These are phyloP conservation scores for Drosophila birchii DNA, from an alignment of 2,888 invertebrate species.

Conservation along the genomic window DNA sequence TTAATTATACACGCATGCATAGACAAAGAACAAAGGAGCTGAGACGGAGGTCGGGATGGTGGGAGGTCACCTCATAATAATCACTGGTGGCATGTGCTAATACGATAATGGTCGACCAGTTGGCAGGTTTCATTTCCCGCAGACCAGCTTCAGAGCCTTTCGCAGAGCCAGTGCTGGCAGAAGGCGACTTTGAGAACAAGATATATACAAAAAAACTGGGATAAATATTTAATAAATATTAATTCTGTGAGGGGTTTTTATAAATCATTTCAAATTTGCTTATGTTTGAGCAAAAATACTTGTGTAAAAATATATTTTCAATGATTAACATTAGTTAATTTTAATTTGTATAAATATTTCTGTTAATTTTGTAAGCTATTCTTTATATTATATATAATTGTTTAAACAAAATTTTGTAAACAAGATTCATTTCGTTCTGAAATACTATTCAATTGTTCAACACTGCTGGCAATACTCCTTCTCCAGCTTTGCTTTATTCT, in stretches of 20 bases:
- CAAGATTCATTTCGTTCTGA: background rate
- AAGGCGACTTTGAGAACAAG: too few species aligned
- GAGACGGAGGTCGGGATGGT: background rate
- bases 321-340: background rate
- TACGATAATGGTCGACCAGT: constrained; percentile 48
- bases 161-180: background rate
- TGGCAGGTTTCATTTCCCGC: constrained; percentile 28
- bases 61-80: constrained; percentile 40
- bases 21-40: constrained; percentile 24
- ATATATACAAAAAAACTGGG: background rate
- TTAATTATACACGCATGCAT: constrained; percentile 52
- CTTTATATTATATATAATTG: too few species aligned
- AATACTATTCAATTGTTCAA: background rate
- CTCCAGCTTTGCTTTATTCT: constrained; percentile 3
- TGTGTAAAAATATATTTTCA: background rate
- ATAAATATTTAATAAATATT: background rate
- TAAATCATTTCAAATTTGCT: too few species aligned
- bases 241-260: rapidly evolving
- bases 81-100: constrained; percentile 51
- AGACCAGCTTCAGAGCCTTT: background rate
- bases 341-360: background rate
- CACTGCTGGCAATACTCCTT: constrained; percentile 16
- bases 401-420: background rate
- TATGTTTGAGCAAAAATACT: background rate
- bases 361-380: too few species aligned